A percentile compares a stretch with the other conserved stretches of the same genome.
These are phyloP conservation scores for Melinopterus prodromus DNA, from an alignment of 2,888 invertebrate species.

Conservation along the genomic window DNA sequence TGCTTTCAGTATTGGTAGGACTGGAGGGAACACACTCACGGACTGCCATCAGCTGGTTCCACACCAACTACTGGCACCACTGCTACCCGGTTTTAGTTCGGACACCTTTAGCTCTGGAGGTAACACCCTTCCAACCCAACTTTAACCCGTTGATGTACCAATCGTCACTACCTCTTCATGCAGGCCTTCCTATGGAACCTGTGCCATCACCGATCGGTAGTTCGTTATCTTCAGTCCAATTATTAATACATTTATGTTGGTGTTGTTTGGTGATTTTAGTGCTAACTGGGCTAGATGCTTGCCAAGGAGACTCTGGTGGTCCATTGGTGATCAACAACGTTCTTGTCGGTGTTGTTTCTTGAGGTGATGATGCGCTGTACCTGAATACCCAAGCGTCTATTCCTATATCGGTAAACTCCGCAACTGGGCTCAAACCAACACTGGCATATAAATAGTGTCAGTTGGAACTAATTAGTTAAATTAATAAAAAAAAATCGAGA, in stretches of 20 bases:
- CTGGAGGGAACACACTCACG: constrained; percentile 18
- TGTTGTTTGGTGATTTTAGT: constrained; percentile 57
- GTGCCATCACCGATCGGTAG: constrained; percentile 49
- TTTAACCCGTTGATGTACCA: constrained; percentile 40
- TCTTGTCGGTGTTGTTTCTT: constrained; percentile 30
- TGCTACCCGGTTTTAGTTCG: constrained; percentile 42
- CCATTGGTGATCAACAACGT: constrained; percentile 27
- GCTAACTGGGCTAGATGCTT: constrained; percentile 65
- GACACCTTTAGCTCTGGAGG: constrained; percentile 30
- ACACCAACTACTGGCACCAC: constrained; percentile 35
- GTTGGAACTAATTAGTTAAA: background rate
- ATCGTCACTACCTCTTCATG: constrained; percentile 39
- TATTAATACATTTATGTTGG: background rate
- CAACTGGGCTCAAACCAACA: constrained; percentile 16
- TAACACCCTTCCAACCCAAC: constrained; percentile 28
- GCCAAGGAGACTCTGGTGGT: constrained; percentile 56
- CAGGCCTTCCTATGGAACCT: constrained; percentile 21
- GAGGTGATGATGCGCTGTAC: constrained; percentile 28
- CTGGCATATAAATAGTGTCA: constrained; percentile 4
- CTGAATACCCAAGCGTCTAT: constrained; percentile 24
- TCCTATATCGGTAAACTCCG: constrained; percentile 24
- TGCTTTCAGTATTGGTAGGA: constrained; percentile 31
- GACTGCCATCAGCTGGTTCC: constrained; percentile 36
- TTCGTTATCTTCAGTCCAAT: background rate
- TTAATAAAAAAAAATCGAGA: too few relatives aligned